Evolutionary conservation across 2,888 invertebrate genomes (phyloP), one percentile per base, ranked within the genome.

Genomic region (Metellina segmentata): DNA sequence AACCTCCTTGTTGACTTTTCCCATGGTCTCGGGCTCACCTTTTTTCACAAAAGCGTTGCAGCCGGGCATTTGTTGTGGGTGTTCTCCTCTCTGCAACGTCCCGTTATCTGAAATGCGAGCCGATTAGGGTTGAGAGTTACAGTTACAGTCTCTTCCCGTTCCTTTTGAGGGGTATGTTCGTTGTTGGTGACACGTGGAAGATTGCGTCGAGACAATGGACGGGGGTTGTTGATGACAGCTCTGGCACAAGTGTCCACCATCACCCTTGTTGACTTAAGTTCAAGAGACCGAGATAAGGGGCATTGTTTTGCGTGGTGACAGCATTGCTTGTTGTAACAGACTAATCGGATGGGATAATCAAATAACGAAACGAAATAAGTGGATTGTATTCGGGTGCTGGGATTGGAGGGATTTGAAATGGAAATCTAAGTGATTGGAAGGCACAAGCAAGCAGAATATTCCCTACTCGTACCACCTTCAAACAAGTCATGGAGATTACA

Each of bases 1-100:
- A 70, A 13, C 20, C 77, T 61, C 20, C 19, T 16, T 91, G 81
- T 91, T 91, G 86, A 81, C 86, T 91, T 91, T 91, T 91, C 91
- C 86, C 86, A 91, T 77, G 90, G 70, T 48, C 83, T 51, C 53
- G 5, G 49, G 53, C 74, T 77, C 75, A 72, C 75, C 74, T 72
- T 74, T 74, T 72, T 51, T 70, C 19, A 34, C 61, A 34, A 34
- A 34, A 34, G 34, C 34, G 34, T 8, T 34, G 71, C 70, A 78
- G 49, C 79, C 11, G 11, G 79, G 19, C 81, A 6, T 16, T 48
- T 71, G 72, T 52, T 72, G 83, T 71, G 71, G 83, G 52, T 75
- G 72, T 52, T 70, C 34, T 49, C 19, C 20, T 49, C 69, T 89
- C 61, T 74, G 78, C n/a, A 19, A 69, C 11, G 49, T 20, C 51